phyloP scores from a whole-genome alignment of 1,140 invertebrate genomes.

The Diorhabda carinulata region DNA sequence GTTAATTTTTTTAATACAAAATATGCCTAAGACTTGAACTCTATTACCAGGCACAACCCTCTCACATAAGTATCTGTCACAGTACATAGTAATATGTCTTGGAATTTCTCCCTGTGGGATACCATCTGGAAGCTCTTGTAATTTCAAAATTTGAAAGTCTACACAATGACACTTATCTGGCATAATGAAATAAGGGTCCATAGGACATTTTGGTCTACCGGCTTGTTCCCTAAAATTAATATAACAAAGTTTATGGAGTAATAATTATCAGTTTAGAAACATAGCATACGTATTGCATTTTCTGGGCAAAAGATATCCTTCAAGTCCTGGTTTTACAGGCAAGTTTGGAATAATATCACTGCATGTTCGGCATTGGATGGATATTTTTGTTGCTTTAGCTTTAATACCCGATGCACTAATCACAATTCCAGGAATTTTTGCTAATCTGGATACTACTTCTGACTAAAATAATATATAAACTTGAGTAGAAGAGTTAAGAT shows the following conservation, averaged over 20 bases:
- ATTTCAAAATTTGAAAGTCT: conserved; percentile 87
- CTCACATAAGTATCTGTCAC: conserved; percentile 92
- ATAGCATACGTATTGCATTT: conserved; percentile 84
- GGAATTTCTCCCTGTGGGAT: conserved; percentile 99
- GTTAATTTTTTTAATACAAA: conserved; percentile 90
- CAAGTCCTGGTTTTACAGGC: conserved; percentile 88
- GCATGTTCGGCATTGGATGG: conserved; percentile 94
- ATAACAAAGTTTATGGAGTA: neutral
- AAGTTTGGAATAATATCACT: conserved; percentile 86
- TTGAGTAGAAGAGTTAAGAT: neutral
- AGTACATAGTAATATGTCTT: conserved; percentile 91
- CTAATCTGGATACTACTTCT: conserved; percentile 84
- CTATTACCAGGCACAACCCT: conserved; percentile 94
- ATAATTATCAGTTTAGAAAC: neutral
- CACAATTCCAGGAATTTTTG: conserved; percentile 95
- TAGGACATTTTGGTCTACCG: conserved; percentile 84
- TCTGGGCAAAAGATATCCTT: conserved; percentile 94
- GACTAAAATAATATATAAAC: conserved; percentile 65
- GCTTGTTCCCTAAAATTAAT: conserved; percentile 72
- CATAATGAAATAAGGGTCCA: conserved; percentile 97
- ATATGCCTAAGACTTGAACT: conserved; percentile 91
- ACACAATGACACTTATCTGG: conserved; percentile 97
- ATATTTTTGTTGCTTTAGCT: conserved; percentile 92
- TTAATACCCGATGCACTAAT: conserved; percentile 90
- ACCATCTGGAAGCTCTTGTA: conserved; percentile 95